Base-by-base conservation (phyloP, 2,113 vertebrate species). In the Hystrix cristata region DNA sequence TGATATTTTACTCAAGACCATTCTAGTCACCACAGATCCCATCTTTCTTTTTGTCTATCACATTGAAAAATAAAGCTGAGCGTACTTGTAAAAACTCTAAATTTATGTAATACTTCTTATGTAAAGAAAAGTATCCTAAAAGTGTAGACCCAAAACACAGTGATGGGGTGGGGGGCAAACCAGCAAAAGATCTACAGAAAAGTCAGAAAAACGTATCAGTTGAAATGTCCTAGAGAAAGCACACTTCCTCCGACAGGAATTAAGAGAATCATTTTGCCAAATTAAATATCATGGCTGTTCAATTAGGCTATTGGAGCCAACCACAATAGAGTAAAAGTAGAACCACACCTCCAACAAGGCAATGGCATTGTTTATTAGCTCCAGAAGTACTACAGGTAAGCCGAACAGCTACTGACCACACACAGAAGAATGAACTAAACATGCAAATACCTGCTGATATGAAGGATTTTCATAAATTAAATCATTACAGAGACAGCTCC, bases 241-340 rank as follows among this genome's bases (percentile, higher is more conserved):
- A 76, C 18, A 43, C 2, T 79, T 91, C 62, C 76, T 71, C 2
- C 25, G 51, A 71, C 8, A 84, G 34, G 14, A 67, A 34, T 31
- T 64, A 93, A 83, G 46, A 81, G 9, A 90, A 4, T 51, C 46
- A 79, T 19, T 90, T 90, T 55, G 59, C 74, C 51, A 84, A 79
- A 55, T 96, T 91, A 91, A 96, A 82, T 51, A 81, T 72, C 55
- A 19, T 74, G 5, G 12, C 18, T 55, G 27, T 69, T 87, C 19
- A 80, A 27, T 92, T 87, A 90, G 64, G 34, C 46, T 51, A 83
- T 21, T 3, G 3, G 14, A 87, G 48, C 29, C 31, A 97, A 43
- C 57, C 34, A 71, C n/a, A 48, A 62, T 6, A 93, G 43, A 94
- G 87, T 72, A 79, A 95, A 93, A 89, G 25, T 67, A 27, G 94